These are phyloP conservation scores for Acromyrmex heyeri DNA, from an alignment of 1,140 invertebrate genomes.

Conservation along the genomic window DNA sequence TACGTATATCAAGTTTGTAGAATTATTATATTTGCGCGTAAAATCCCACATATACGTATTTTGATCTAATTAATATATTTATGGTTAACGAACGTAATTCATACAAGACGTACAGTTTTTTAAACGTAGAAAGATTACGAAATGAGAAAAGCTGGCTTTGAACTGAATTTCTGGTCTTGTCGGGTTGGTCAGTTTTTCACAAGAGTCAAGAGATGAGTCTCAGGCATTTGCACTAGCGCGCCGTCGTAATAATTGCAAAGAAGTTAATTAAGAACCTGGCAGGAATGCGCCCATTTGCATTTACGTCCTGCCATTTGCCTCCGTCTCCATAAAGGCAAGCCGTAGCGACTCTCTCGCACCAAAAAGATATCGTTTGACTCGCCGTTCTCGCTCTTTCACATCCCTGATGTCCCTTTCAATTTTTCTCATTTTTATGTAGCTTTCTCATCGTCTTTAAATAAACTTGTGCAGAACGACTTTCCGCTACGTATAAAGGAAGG, in stretches of 20 bases:
- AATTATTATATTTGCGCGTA: not conserved
- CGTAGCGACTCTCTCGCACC: not conserved
- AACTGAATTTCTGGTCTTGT: constrained; percentile 48
- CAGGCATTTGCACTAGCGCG: constrained; percentile 55
- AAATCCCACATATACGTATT: not conserved
- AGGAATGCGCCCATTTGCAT: constrained; percentile 77
- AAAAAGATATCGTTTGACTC: not conserved
- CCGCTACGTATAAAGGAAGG: constrained; percentile 18
- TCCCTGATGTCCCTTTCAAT: not conserved
- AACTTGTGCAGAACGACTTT: constrained; percentile 68
- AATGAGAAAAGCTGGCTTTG: constrained; percentile 51
- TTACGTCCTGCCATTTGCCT: constrained; percentile 72
- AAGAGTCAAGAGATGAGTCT: constrained; percentile 46
- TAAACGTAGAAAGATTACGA: constrained; percentile 40
- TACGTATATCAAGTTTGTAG: not conserved
- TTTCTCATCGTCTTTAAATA: constrained; percentile 61
- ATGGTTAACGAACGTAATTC: constrained; percentile 59
- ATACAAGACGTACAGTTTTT: constrained; percentile 54
- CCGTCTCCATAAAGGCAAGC: constrained; percentile 37
- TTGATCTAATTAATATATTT: not conserved
- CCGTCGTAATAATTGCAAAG: constrained; percentile 76
- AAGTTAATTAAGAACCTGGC: constrained; percentile 78
- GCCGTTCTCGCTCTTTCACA: constrained; percentile 9
- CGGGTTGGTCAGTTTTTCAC: constrained; percentile 57
- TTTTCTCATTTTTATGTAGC: not conserved